phyloP scores from a whole-genome alignment of 2,888 invertebrate species.

The Drosophila fungiperda region DNA sequence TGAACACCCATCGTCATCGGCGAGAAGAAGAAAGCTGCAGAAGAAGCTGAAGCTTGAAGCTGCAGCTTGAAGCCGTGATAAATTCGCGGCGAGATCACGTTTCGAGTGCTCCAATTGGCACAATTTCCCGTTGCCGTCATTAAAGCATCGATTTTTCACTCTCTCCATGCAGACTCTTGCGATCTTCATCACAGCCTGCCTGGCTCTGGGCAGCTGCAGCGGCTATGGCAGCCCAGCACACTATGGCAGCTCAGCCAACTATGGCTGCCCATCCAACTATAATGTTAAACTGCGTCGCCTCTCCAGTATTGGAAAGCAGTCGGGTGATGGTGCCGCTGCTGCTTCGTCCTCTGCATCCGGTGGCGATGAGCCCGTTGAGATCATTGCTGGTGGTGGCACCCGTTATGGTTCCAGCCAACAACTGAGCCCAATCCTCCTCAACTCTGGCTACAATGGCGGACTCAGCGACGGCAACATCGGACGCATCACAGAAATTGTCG shows the following conservation, averaged over 20 bases:
- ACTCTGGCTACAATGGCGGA: constrained; percentile 50
- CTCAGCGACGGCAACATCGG: constrained; percentile 6
- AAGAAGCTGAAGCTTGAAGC: constrained; percentile 7
- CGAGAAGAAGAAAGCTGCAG: constrained; percentile 1
- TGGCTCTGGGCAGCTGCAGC: constrained; percentile 61
- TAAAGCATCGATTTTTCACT: constrained; percentile 11
- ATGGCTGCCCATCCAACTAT: constrained; percentile 4
- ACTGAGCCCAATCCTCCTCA: constrained; percentile 55
- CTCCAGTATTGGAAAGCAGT: constrained; percentile 37
- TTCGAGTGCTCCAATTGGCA: constrained; percentile 52
- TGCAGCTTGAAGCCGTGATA: constrained; percentile 59
- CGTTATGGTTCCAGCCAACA: constrained; percentile 55
- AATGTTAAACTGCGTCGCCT: constrained; percentile 11
- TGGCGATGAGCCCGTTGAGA: constrained; percentile 55
- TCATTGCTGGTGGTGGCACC: constrained; percentile 59
- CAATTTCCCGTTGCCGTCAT: constrained; percentile 17
- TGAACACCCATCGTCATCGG: constrained; percentile 13
- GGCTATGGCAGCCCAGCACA: constrained; percentile 26
- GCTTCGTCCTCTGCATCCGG: constrained; percentile 51
- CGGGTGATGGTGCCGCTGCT: constrained; percentile 42
- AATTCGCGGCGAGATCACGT: constrained; percentile 77
- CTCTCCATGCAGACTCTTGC: constrained; percentile 65
- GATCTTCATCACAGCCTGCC: constrained; percentile 64
- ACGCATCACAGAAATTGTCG: background rate
- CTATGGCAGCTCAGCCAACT: too few species aligned